Conservation (phyloP, 1,140 invertebrate genomes). For the Drosophila triauraria region DNA sequence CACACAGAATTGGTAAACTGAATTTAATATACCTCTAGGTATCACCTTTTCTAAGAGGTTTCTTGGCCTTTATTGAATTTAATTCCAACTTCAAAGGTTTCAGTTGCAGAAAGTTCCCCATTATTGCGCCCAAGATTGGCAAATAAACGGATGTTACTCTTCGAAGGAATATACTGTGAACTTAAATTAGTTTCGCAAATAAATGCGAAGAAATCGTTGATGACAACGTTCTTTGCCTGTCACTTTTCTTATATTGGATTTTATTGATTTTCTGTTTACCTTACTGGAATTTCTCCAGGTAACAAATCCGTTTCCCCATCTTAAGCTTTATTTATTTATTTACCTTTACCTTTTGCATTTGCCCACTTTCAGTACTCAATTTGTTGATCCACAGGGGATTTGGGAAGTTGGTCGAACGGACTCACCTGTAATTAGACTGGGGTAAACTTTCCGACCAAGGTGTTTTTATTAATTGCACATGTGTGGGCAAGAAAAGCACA, state of each 20-base stretch:
- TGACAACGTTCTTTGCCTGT: slow-evolving; percentile 12
- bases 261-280: slow-evolving; percentile 35
- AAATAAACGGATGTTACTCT: slow-evolving; percentile 24
- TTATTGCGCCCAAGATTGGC: not conserved
- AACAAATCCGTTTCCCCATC: slow-evolving; percentile 13
- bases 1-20: not conserved
- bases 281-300: slow-evolving; percentile 20
- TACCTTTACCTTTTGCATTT: slow-evolving; percentile 15
- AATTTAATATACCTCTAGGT: not conserved
- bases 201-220: slow-evolving; percentile 13
- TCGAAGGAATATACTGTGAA: slow-evolving; percentile 3
- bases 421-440: slow-evolving; percentile 44
- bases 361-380: slow-evolving; percentile 6
- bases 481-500: slow-evolving; percentile 16
- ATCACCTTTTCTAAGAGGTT: slow-evolving; percentile 5
- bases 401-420: slow-evolving; percentile 8
- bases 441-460: slow-evolving; percentile 24
- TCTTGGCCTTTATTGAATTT: not conserved
- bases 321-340: slow-evolving; percentile 12
- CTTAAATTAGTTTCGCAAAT: slow-evolving; percentile 29
- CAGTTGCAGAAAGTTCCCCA: not conserved
- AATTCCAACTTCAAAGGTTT: not conserved
- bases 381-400: slow-evolving; percentile 25
- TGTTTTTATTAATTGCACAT: slow-evolving; percentile 37
- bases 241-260: slow-evolving; percentile 34